These are phyloP conservation scores for Siniperca knerii DNA, from an alignment of 2,113 vertebrate species.

Conservation along the genomic window DNA sequence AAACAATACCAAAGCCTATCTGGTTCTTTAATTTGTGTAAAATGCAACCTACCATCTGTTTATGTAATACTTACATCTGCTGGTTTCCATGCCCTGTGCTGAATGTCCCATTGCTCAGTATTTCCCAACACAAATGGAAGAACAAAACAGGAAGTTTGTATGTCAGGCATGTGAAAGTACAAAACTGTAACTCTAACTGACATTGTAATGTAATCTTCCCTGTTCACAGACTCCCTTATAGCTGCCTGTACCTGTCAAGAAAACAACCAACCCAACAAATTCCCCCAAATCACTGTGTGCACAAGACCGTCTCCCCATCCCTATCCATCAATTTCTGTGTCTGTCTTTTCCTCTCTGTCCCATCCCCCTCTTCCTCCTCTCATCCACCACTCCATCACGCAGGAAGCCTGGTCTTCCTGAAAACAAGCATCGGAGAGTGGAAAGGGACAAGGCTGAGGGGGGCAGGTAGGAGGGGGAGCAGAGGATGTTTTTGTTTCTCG, in stretches of 20 bases:
- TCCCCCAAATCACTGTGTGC: conserved; percentile 15
- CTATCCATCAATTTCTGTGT: conserved; percentile 54
- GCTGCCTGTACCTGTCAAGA: background rate
- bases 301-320: conserved; percentile 25
- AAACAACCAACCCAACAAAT: conserved; percentile 6
- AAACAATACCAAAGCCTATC: background rate
- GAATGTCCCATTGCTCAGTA: conserved; percentile 4
- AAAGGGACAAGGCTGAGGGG: conserved; percentile 77
- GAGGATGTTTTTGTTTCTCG: conserved; percentile 86
- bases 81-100: conserved; percentile 1
- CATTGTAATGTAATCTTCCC: background rate
- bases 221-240: conserved; percentile 1
- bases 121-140: background rate
- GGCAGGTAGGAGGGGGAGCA: conserved; percentile 58
- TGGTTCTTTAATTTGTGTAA: background rate
- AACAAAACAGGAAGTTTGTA: background rate
- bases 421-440: conserved; percentile 69
- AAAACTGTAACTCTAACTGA: background rate
- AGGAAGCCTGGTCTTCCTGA: conserved; percentile 78
- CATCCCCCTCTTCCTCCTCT: conserved; percentile 72
- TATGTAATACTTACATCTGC: conserved; percentile 19
- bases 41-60: conserved; percentile 20
- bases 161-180: background rate
- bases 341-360: conserved; percentile 61
- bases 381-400: conserved; percentile 69